A percentile compares a stretch with the other conserved stretches of the same genome.
These are phyloP conservation scores for Zelostemma sp. DNA, from an alignment of 1,140 invertebrate species.

Conservation along the genomic window DNA sequence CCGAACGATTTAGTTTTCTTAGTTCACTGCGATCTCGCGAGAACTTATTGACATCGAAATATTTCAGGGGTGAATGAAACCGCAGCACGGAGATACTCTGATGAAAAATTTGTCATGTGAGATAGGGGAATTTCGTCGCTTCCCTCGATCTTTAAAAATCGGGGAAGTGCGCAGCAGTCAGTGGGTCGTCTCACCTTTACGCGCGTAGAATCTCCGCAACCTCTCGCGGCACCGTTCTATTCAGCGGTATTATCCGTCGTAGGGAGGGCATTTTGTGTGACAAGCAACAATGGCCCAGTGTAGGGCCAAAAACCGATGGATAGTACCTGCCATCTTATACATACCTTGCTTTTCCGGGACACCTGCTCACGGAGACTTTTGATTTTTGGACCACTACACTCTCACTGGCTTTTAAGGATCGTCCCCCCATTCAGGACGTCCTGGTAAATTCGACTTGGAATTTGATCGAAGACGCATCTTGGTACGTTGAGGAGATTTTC, in stretches of 20 bases:
- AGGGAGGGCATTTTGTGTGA: constrained; percentile 39
- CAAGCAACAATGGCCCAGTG: constrained; percentile 32
- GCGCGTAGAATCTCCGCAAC: constrained; percentile 32
- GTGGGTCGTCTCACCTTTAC: background rate
- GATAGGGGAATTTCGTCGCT: background rate
- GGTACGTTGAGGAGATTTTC: background rate
- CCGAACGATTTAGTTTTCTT: no score
- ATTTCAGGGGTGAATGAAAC: background rate
- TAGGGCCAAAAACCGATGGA: constrained; percentile 36
- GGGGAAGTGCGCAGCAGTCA: background rate
- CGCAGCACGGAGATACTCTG: background rate
- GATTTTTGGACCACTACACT: constrained; percentile 61
- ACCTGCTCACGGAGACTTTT: constrained; percentile 66
- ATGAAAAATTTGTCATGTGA: background rate
- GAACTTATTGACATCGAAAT: no score
- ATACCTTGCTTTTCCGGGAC: constrained; percentile 47
- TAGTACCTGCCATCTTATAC: constrained; percentile 60
- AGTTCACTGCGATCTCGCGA: no score
- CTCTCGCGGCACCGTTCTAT: constrained; percentile 48
- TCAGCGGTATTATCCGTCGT: constrained; percentile 45
- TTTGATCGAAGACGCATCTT: constrained; percentile 34
- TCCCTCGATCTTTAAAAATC: background rate
- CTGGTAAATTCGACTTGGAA: constrained; percentile 39
- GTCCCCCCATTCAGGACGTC: constrained; percentile 25
- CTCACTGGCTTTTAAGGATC: constrained; percentile 10